Evolutionary conservation across 1,140 invertebrate species (phyloP), one percentile per base, ranked within the genome.

Genomic region (Paraescarpia echinospica): DNA sequence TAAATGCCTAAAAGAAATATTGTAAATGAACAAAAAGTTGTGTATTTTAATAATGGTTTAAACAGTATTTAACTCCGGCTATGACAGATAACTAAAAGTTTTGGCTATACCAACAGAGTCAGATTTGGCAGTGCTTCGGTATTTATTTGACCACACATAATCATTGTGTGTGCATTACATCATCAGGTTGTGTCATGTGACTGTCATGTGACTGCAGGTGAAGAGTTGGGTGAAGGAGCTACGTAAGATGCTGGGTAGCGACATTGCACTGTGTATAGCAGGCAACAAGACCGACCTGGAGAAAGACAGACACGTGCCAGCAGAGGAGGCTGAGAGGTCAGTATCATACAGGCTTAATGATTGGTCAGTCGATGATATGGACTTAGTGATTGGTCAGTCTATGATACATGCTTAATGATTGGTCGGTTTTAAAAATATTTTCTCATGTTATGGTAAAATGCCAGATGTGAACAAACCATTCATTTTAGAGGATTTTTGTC

Each of bases 191-290:
- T 77, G 33, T 27, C 33, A 12, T 35, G 91, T 77, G 59, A 77
- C 59, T 77, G 41, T 41, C 41, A 41, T 89, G n/a, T 89, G n/a
- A 89, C 34, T 89, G 89, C 94, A 98, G 98, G 98, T 99, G 0
- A 99, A 99, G 97, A 99, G 98, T 95, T 99, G 99, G 99, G 98
- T 99, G 12, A 99, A 99, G 95, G 99, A 99, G 96, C 96, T 99
- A 90, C 97, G 98, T 93, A 99, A 98, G 96, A 99, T 99, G 98
- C 97, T 99, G 27, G 99, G 99, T 9, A 97, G 98, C 94, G 98
- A 99, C 94, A 98, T 99, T 94, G 97, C 97, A 94, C 96, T 99
- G 77, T 97, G 97, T 91, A 99, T 99, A 96, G 98, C 98, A 93
- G 99, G 99, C 90, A 99, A 99, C 96, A 99, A 99, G 97, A 97